Evolutionary conservation across 1,140 invertebrate genomes (phyloP).

Genomic region (Achatina immaculata): DNA sequence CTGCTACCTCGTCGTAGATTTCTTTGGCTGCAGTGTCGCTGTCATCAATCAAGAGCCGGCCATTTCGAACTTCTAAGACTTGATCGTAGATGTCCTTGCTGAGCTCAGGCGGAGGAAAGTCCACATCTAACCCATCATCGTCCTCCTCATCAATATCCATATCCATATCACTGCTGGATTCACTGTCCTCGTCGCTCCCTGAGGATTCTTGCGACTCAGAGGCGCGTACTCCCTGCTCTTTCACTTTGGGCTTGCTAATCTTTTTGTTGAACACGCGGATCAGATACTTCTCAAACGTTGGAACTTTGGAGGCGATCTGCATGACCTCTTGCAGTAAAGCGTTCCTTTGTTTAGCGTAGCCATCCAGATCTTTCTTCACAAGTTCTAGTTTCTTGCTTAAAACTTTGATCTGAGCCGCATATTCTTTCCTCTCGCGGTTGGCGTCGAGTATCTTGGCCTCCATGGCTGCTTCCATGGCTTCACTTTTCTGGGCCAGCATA

Average conservation of each 20-base stretch:
- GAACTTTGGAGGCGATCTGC: conserved; percentile 19
- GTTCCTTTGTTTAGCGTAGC: conserved; percentile 4
- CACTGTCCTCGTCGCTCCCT: conserved; percentile 32
- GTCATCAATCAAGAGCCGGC: conserved; percentile 14
- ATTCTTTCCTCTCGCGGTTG: conserved; percentile 33
- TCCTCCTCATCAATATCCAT: conserved; percentile 31
- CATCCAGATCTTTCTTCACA: conserved; percentile 29
- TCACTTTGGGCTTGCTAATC: not conserved
- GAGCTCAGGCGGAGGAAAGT: conserved; percentile 25
- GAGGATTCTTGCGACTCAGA: not conserved
- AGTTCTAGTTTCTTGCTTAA: conserved; percentile 14
- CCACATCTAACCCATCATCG: conserved; percentile 33
- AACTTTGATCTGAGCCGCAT: not conserved
- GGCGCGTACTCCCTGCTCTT: not conserved
- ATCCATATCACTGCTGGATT: conserved; percentile 24
- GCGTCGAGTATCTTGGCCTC: conserved; percentile 9
- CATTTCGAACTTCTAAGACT: conserved; percentile 15
- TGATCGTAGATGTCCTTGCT: conserved; percentile 30
- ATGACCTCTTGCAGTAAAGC: conserved; percentile 23
- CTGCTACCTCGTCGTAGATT: not conserved
- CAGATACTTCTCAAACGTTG: conserved; percentile 31
- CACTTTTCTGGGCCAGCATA: conserved; percentile 31
- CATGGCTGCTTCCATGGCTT: conserved; percentile 26
- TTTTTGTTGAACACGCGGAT: conserved; percentile 36
- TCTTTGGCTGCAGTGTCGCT: not conserved